phyloP scores from a whole-genome alignment of 2,888 invertebrate species.

The Hydropsyche betteni region DNA sequence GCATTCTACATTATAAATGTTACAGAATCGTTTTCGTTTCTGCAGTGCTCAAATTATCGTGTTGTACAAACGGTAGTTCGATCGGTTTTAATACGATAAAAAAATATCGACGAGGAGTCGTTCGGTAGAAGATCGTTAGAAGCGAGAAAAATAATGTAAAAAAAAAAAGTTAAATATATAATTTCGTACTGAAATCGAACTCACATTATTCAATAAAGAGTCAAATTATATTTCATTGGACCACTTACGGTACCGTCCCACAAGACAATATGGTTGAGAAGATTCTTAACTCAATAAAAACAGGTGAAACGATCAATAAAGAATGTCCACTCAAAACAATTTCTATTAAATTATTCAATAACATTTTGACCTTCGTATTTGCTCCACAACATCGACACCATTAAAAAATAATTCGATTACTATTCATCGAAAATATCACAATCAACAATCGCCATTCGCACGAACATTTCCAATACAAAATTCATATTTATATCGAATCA shows the following conservation, averaged over 20 bases:
- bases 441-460: no score
- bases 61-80: background rate
- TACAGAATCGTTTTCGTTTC: no score
- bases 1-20: no score
- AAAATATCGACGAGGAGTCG: no score
- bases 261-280: conserved; percentile 41
- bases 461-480: no score
- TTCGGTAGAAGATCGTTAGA: background rate
- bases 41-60: no score
- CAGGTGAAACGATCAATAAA: conserved; percentile 24
- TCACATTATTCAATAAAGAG: conserved; percentile 26
- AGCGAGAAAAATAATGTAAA: background rate
- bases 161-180: conserved; percentile 24
- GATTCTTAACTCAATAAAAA: conserved; percentile 40
- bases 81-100: background rate
- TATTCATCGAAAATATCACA: no score
- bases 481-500: no score
- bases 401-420: no score
- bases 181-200: conserved; percentile 32
- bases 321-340: background rate
- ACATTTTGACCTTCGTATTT: no score
- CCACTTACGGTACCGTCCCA: conserved; percentile 34
- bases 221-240: conserved; percentile 35
- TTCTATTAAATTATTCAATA: background rate
- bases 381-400: no score